Evolutionary conservation across 2,888 invertebrate species (phyloP), one percentile per base, ranked within the genome.

Genomic region (Leucophenga montana): DNA sequence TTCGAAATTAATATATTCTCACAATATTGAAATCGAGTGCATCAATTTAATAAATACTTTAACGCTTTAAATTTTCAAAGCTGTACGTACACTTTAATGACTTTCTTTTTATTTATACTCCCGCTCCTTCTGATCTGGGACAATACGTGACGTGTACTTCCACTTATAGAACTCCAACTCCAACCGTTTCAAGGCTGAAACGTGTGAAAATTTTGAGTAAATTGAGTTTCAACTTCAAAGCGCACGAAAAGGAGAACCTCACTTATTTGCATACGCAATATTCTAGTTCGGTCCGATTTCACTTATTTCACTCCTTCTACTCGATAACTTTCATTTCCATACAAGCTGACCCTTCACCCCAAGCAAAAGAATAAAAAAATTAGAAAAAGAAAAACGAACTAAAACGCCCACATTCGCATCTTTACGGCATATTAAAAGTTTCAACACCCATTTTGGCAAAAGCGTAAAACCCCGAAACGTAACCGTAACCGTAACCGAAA

Each of bases 141-240:
- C 39, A 39, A 39, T 11, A 39, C 39, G 39, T 39, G 39, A 8
- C 39, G 1, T 39, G 39, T 11, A 27, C 27, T 4, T 4, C 2
- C 27, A 27, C 27, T 27, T 2, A 4, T 27, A 27, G 27, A 27
- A 27, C 27, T 27, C 27, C 27, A 27, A 27, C 39, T 11, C 39
- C 39, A 8, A 39, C 39, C 3, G 11, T 39, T 39, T 39, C 39
- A 39, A 39, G 39, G 39, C 39, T 39, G 73, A 73, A 84, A 84
- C 83, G 82, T 82, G 82, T 83, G 82, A 82, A 82, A 79, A 84
- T 82, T 84, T 84, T 82, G 80, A 74, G 81, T 82, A 67, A 82
- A 82, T 84, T 84, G 82, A 81, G 84, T 82, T 81, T 77, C 73
- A 79, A 77, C 84, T 82, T 82, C 82, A 82, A 82, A 82, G 84